These are phyloP conservation scores for Eurosta solidaginis DNA, from an alignment of 1,140 invertebrate genomes.

Conservation along the genomic window DNA sequence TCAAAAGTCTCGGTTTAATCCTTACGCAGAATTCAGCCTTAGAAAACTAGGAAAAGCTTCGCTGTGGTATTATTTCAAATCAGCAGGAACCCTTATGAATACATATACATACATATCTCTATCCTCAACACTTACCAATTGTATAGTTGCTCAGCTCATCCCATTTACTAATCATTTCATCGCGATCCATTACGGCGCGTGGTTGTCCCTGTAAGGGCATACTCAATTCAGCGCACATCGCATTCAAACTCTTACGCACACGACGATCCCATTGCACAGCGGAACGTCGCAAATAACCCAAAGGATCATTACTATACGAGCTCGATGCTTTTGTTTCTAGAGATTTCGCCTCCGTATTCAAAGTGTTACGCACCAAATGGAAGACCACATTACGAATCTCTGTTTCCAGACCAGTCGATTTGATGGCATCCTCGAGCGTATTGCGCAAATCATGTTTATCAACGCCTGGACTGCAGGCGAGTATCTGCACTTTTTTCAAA, in stretches of 20 bases:
- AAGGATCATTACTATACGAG: slow-evolving; percentile 56
- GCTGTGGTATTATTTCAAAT: no score
- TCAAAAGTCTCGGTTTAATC: no score
- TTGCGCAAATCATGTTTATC: slow-evolving; percentile 77
- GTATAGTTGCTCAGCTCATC: slow-evolving; percentile 89
- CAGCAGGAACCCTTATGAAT: no score
- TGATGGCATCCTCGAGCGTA: slow-evolving; percentile 73
- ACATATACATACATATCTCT: background rate
- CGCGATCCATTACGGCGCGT: slow-evolving; percentile 76
- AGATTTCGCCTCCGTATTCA: slow-evolving; percentile 41
- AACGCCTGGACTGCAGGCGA: slow-evolving; percentile 73
- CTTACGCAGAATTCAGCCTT: no score
- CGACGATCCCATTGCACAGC: slow-evolving; percentile 91
- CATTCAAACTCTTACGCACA: slow-evolving; percentile 92
- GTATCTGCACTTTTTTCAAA: slow-evolving; percentile 70
- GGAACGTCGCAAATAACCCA: slow-evolving; percentile 77
- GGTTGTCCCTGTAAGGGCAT: slow-evolving; percentile 74
- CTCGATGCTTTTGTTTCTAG: background rate
- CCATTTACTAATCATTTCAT: slow-evolving; percentile 86
- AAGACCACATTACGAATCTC: slow-evolving; percentile 82
- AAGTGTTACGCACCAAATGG: slow-evolving; percentile 70
- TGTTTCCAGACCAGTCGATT: slow-evolving; percentile 75
- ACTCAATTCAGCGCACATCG: slow-evolving; percentile 89
- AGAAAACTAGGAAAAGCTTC: no score
- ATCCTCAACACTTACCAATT: slow-evolving; percentile 66